Conservation (phyloP, 2,888 invertebrate species). For the Microctonus brassicae region DNA sequence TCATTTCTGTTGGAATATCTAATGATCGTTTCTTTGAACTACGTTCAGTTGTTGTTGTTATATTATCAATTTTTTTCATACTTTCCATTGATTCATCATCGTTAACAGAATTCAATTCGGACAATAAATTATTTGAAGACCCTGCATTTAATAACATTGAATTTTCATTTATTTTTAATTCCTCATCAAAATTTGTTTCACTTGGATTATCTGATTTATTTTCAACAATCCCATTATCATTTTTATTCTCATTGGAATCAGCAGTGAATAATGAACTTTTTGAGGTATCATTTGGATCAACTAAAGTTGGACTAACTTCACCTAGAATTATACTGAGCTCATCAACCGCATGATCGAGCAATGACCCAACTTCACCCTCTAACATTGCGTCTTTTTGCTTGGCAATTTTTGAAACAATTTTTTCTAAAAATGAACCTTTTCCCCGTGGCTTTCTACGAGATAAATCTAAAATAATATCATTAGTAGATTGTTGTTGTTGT, state of each 20-base stretch:
- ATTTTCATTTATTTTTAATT: not conserved
- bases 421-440: conserved; percentile 66
- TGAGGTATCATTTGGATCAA: conserved; percentile 29
- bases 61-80: not conserved
- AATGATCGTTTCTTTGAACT: conserved; percentile 56
- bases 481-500: conserved; percentile 44
- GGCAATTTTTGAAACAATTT: conserved; percentile 67
- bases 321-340: conserved; percentile 57
- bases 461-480: conserved; percentile 64
- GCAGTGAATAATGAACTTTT: conserved; percentile 4
- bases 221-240: conserved; percentile 10
- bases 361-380: conserved; percentile 57
- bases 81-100: not conserved
- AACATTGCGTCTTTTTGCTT: conserved; percentile 64
- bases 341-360: conserved; percentile 57
- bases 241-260: not conserved
- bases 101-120: not conserved
- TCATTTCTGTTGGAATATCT: conserved; percentile 53
- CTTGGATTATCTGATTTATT: conserved; percentile 7
- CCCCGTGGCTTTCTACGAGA: conserved; percentile 63
- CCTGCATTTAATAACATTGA: not conserved
- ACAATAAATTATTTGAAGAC: not conserved
- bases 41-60: not conserved
- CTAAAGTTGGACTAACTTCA: conserved; percentile 48
- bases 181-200: not conserved